Conservation (phyloP, 2,888 invertebrate species). For the Ectemnius lituratus region DNA sequence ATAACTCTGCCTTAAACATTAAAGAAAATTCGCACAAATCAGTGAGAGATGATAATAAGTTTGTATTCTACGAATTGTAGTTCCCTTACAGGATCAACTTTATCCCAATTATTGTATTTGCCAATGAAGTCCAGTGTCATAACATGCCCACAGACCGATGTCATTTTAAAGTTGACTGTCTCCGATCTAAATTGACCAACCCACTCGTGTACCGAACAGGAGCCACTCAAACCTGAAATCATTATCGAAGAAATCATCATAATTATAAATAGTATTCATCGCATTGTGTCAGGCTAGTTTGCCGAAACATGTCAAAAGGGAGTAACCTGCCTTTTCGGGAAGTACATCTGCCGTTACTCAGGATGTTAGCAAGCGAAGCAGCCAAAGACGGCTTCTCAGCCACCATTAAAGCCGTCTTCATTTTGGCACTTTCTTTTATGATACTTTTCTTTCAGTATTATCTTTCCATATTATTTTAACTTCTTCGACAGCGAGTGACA, state of each 20-base stretch:
- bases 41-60: neutral
- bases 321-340: conserved; percentile 85
- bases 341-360: conserved; percentile 90
- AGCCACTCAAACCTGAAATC: conserved; percentile 87
- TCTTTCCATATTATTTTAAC: neutral
- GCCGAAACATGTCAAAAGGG: neutral
- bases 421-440: conserved; percentile 71
- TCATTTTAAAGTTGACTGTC: conserved; percentile 92
- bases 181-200: conserved; percentile 88
- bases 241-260: neutral
- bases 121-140: conserved; percentile 95
- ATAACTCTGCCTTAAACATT: conserved; percentile 85
- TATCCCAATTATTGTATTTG: conserved; percentile 99
- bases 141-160: conserved; percentile 99
- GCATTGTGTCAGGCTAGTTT: no score
- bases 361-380: conserved; percentile 93
- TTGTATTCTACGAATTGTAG: conserved; percentile 28
- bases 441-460: no score
- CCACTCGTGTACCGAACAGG: conserved; percentile 98
- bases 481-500: neutral
- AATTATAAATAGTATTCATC: no score
- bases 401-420: conserved; percentile 96
- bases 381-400: conserved; percentile 99
- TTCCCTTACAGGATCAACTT: conserved; percentile 91
- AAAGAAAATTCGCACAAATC: conserved; percentile 12